These are phyloP conservation scores for Laterallus jamaicensis DNA, from an alignment of 2,113 vertebrate genomes.

Conservation along the genomic window DNA sequence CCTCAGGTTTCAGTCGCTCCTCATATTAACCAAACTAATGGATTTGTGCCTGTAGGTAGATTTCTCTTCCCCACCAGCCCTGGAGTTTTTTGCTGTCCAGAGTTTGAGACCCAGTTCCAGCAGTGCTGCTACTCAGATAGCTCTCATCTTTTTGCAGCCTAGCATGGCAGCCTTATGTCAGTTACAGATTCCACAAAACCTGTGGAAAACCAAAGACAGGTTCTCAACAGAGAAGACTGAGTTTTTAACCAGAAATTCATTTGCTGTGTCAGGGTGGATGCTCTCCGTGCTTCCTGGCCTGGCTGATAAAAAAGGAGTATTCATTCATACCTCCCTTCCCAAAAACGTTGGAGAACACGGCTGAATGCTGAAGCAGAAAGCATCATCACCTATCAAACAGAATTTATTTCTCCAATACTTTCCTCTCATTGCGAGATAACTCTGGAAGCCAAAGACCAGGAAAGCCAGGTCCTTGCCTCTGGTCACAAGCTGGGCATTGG, in stretches of 20 bases:
- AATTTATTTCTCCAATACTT: not conserved
- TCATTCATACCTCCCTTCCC: not conserved
- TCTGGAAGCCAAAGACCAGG: not conserved
- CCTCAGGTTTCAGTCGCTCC: not conserved
- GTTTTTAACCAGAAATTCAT: not conserved
- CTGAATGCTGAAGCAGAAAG: not conserved
- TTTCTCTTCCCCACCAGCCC: not conserved
- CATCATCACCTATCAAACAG: not conserved
- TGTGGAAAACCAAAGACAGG: not conserved
- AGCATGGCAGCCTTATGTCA: not conserved
- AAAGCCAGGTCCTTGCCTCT: not conserved
- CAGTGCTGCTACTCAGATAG: not conserved
- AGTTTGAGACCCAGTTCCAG: not conserved
- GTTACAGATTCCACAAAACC: not conserved
- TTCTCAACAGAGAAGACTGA: not conserved
- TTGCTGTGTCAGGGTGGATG: not conserved
- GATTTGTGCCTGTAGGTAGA: not conserved
- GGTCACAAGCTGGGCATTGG: not conserved
- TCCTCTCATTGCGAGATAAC: not conserved
- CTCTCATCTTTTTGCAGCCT: not conserved
- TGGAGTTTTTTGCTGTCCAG: not conserved
- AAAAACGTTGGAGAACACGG: not conserved
- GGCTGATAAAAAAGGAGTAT: not conserved
- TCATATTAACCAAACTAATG: not conserved
- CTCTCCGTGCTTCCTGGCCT: accelerated